Evolutionary conservation across 2,888 invertebrate genomes (phyloP).

Genomic region (Poecilobothrus nobilitatus): DNA sequence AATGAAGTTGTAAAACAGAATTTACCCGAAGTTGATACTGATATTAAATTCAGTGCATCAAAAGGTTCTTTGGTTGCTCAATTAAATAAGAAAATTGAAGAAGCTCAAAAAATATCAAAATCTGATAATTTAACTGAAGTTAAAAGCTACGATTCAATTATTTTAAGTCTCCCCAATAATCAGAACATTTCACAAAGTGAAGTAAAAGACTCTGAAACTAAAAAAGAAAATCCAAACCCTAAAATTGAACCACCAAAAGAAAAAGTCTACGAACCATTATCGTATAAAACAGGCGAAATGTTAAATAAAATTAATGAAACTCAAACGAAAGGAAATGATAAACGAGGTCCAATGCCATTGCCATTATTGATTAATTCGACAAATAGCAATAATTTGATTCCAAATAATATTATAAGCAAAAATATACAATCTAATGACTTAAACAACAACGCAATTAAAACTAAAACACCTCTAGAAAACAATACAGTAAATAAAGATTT

Average conservation of each 20-base stretch:
- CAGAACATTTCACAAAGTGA: not conserved
- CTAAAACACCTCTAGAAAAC: not conserved
- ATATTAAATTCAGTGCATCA: constrained; percentile 11
- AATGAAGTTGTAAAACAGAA: constrained; percentile 15
- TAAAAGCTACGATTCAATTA: not conserved
- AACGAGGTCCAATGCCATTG: constrained; percentile 35
- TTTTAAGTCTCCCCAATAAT: not conserved
- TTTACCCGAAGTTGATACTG: not conserved
- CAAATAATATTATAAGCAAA: constrained; percentile 9
- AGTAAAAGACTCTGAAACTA: not conserved
- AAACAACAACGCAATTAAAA: not conserved
- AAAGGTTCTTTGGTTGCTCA: not conserved
- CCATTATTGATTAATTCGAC: constrained; percentile 34
- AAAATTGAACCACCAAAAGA: constrained; percentile 9
- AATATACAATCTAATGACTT: not conserved
- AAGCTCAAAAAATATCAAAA: not conserved
- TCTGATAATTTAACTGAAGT: not conserved
- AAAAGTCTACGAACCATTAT: constrained; percentile 35
- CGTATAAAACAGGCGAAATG: constrained; percentile 36
- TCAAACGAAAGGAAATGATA: constrained; percentile 23
- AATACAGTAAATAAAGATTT: not conserved
- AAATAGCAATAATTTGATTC: constrained; percentile 22
- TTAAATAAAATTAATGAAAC: constrained; percentile 19
- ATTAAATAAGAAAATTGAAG: not conserved
- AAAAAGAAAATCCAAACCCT: not conserved